A percentile compares a stretch with the other conserved stretches of the same genome.
phyloP scores from a whole-genome alignment of 2,797 vertebrate species.

The Buphagus erythrorhynchus region DNA sequence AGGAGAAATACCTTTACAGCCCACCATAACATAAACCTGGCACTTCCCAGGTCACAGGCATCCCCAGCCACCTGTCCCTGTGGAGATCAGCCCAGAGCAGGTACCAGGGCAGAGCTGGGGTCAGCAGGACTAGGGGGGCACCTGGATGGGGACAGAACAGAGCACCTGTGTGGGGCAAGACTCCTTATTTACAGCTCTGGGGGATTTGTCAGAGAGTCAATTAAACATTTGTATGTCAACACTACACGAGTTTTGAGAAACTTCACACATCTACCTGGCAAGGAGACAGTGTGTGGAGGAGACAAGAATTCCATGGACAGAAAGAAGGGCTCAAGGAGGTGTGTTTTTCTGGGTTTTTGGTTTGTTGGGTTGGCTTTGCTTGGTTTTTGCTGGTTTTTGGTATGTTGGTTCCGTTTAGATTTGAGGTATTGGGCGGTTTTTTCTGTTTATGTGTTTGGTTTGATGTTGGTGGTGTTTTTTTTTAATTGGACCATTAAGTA shows the following conservation, averaged over 20 bases:
- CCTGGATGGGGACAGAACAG: accelerated
- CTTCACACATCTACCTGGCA: background rate
- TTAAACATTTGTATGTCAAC: background rate
- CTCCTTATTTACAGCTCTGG: too few species aligned
- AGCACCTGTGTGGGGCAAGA: background rate
- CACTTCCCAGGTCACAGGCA: background rate
- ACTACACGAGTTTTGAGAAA: background rate
- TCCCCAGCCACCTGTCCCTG: background rate
- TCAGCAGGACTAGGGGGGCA: background rate
- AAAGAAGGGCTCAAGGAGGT: accelerated
- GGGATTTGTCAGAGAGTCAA: accelerated
- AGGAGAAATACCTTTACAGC: background rate
- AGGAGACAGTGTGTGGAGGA: background rate
- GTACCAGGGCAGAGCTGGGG: accelerated
- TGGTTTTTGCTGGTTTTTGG: background rate
- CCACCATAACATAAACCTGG: background rate
- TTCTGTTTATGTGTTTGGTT: too few species aligned
- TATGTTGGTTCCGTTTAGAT: background rate
- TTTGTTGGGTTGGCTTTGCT: background rate
- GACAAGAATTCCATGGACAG: background rate
- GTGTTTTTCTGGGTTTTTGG: accelerated
- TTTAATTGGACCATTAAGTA: background rate
- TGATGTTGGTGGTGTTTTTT: accelerated
- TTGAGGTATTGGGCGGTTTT: background rate
- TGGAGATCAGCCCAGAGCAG: background rate